Base-by-base conservation (phyloP, 92 coral and sea anemone genomes). In the Paramuricea clavata region DNA sequence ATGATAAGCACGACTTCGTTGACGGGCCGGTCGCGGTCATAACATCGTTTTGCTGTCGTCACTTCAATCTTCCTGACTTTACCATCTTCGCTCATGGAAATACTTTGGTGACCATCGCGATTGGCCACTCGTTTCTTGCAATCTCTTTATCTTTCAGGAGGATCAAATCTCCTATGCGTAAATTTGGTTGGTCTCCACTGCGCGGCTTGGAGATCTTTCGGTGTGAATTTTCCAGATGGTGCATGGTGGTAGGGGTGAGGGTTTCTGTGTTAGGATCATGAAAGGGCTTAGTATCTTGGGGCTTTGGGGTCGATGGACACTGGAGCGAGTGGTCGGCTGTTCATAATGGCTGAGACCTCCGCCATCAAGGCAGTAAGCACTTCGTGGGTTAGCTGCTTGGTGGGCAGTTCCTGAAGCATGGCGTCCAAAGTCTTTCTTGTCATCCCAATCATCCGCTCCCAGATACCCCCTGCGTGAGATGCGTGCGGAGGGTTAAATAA, bases 381-480 rank as follows among this genome's bases (percentile, higher is more conserved):
- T 43, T 91, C 87, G 67, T 87, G 93, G 11, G 86, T 90, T 30
- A 90, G 88, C 56, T 90, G 90, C 33, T 80, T 78, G 8, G 74
- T 41, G 35, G 87, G 75, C 31, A 83, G 2, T 12, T 56, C 79
- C n/a, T 67, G 61, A 8, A 90, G 74, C 33, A 90, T 76, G 5
- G 56, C 83, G 22, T 87, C 82, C 69, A 82, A 44, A 9, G 76
- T 44, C 19, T 81, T 87, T 26, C 87, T 64, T 12, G 83, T 35
- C 22, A 79, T 85, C 30, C 92, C 83, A 28, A 89, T 85, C 83
- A 89, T 79, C 13, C 89, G 81, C 67, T 91, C 93, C 91, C 91
- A 87, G 22, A 72, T 83, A 69, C 94, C 87, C 0, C 92, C 92
- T 36, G 65, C 78, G 36, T 91, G 92, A 5, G 89, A 88, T 8